phyloP scores from a whole-genome alignment of 2,113 vertebrate species.

The Lepus europaeus region DNA sequence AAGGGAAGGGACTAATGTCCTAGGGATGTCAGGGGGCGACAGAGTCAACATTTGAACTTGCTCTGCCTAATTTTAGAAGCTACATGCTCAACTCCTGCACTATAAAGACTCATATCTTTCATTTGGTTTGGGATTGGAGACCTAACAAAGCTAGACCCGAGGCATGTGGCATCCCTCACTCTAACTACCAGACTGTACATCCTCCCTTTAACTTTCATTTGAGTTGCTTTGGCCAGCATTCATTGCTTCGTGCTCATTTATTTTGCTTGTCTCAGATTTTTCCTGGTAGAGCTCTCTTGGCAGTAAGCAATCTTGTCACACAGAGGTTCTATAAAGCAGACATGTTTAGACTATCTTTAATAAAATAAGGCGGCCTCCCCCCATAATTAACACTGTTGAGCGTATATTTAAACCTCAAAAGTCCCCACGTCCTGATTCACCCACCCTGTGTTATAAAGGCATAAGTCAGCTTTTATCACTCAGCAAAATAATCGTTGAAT shows the following conservation, averaged over 20 bases:
- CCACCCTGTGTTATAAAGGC: conserved; percentile 77
- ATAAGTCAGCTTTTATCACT: conserved; percentile 83
- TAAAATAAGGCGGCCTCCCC: conserved; percentile 77
- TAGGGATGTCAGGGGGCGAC: conserved; percentile 9
- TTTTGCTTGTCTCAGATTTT: conserved; percentile 77
- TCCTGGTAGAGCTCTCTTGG: conserved; percentile 76
- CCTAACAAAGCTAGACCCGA: conserved; percentile 33
- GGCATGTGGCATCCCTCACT: neutral
- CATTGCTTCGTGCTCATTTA: conserved; percentile 66
- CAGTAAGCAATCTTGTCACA: conserved; percentile 78
- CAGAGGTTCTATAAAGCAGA: conserved; percentile 76
- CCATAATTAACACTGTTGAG: conserved; percentile 50
- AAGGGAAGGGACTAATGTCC: neutral
- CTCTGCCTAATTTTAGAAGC: conserved; percentile 32
- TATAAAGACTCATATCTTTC: neutral
- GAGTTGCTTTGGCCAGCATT: conserved; percentile 53
- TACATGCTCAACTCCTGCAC: neutral
- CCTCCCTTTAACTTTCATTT: conserved; percentile 16
- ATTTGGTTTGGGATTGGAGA: conserved; percentile 32
- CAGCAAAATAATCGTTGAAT: conserved; percentile 78
- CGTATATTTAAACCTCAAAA: conserved; percentile 58
- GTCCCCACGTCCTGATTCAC: conserved; percentile 46
- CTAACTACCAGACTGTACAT: neutral
- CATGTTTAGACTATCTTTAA: conserved; percentile 81
- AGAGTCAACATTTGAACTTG: conserved; percentile 22